These are phyloP conservation scores for Suricata suricatta DNA, from an alignment of 2,113 vertebrate genomes.

Conservation along the genomic window DNA sequence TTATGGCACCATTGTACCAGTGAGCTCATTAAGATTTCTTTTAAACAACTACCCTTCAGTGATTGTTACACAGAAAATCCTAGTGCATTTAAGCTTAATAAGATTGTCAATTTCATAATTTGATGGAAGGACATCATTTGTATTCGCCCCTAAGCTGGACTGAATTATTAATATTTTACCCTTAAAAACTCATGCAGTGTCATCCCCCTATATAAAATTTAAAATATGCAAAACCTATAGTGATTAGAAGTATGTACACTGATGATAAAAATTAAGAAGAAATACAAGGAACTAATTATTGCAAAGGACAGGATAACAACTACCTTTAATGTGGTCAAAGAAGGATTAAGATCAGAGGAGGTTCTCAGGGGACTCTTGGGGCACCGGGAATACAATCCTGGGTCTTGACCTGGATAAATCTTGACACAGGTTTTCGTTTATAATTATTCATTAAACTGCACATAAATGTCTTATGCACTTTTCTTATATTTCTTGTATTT, in stretches of 20 bases:
- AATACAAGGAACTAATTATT: background rate
- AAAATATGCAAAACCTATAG: background rate
- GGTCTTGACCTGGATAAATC: background rate
- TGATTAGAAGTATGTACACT: background rate
- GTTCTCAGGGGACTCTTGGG: background rate
- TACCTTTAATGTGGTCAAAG: background rate
- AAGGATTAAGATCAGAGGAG: background rate
- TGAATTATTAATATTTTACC: slow-evolving; percentile 26
- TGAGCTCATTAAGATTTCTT: slow-evolving; percentile 34
- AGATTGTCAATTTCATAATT: background rate
- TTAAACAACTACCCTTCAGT: slow-evolving; percentile 5
- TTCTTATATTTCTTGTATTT: background rate
- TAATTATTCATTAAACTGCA: background rate
- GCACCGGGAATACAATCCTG: background rate
- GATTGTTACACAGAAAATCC: background rate
- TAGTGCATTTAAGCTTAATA: background rate
- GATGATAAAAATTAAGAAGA: background rate
- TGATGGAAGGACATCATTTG: background rate
- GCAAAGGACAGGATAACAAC: background rate
- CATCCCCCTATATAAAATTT: background rate
- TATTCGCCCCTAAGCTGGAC: background rate
- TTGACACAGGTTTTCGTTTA: background rate
- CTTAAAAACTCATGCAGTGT: background rate
- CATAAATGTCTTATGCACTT: background rate
- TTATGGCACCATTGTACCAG: background rate